Base-by-base conservation (phyloP, 92 coral and sea anemone species). In the Nematostella vectensis region DNA sequence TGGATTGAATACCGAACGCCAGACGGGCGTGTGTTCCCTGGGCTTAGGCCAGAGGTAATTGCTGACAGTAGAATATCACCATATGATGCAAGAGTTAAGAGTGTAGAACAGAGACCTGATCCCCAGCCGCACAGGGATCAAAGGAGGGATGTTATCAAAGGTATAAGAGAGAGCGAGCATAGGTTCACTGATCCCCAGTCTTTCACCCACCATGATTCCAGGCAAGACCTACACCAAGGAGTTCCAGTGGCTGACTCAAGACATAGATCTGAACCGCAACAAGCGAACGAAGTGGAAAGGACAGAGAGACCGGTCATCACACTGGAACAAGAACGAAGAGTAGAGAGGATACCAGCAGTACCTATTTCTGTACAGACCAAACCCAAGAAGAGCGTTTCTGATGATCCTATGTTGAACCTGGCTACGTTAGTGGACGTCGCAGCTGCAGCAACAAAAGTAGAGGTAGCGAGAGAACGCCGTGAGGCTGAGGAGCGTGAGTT, bases 341-440 rank as follows among this genome's bases (percentile, higher is more conserved):
- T 45, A 4, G 21, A 45, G 4, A 45, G 18, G 21, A 19, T 45
- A 8, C 39, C 59, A 2, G 36, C 19, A 13, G 3, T 9, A 16
- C 26, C 66, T 24, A 8, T 19, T 11, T 1, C 54, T 8, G 51
- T 20, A 13, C 43, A 24, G 15, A 4, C 63, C 11, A 54, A 44
- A 45, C 1, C 55, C 13, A 66, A 66, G 63, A 63, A 63, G 31
- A 28, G 36, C 17, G 30, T 49, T 25, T 39, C 27, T 16, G 72
- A 66, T 33, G 72, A 66, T 48, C 13, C 45, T 27, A 74, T 68
- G 64, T 68, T 58, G 25, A 80, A 81, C 30, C 65, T 85, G 51
- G 74, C 62, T 23, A 85, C 94, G 13, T 50, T 85, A 27, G 88
- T 85, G 17, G 70, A 80, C 29, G 88, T 85, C 25, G 94, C 94